A percentile compares a stretch with the other conserved stretches of the same genome.
These are phyloP conservation scores for Hyperoplus lanceolatus DNA, from an alignment of 2,797 vertebrate genomes.

Conservation along the genomic window DNA sequence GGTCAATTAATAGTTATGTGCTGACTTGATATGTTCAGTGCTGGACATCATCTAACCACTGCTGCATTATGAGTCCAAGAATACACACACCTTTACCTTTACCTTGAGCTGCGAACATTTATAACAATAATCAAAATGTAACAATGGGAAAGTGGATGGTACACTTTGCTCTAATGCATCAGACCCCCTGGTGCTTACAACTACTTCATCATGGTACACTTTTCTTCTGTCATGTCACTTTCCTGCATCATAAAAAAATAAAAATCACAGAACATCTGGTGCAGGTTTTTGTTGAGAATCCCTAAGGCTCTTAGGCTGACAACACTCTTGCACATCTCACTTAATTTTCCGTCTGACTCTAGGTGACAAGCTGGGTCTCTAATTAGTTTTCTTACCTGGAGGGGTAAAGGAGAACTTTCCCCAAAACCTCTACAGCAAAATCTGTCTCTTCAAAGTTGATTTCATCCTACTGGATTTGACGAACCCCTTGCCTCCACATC, in stretches of 20 bases:
- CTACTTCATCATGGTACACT: constrained; percentile 29
- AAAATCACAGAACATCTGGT: constrained; percentile 62
- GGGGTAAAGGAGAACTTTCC: constrained; percentile 33
- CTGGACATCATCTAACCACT: background rate
- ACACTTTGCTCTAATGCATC: constrained; percentile 1
- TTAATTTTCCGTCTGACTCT: constrained; percentile 55
- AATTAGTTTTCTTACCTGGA: constrained; percentile 55
- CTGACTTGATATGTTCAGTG: constrained; percentile 11
- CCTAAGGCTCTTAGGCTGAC: constrained; percentile 59
- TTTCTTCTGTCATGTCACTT: constrained; percentile 29
- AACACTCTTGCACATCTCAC: constrained; percentile 40
- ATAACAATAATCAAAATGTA: constrained; percentile 13
- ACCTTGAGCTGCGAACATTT: background rate
- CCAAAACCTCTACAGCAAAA: constrained; percentile 11
- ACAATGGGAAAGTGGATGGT: background rate
- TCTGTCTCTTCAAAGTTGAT: constrained; percentile 40
- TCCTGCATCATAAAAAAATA: constrained; percentile 31
- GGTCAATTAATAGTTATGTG: constrained; percentile 1
- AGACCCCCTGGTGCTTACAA: background rate
- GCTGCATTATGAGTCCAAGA: constrained; percentile 1
- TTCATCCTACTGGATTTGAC: constrained; percentile 1
- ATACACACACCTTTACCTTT: background rate
- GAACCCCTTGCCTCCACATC: background rate
- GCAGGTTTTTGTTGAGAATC: constrained; percentile 49
- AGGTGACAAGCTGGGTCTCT: constrained; percentile 44